Evolutionary conservation across 2,113 vertebrate species (phyloP).

Genomic region (Marmota flaviventris): DNA sequence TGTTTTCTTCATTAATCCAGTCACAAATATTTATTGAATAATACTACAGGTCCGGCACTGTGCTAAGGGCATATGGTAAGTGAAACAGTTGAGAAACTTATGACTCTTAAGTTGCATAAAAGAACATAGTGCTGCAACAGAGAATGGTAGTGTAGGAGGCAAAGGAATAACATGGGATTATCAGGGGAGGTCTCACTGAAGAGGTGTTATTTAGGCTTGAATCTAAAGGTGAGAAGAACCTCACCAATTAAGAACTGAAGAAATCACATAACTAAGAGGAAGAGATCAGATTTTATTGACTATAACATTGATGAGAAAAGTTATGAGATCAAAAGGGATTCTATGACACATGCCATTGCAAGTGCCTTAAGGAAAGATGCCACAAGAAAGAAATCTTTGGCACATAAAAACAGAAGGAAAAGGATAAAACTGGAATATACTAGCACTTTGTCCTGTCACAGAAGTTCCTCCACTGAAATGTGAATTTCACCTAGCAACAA

Average conservation of each 20-base stretch:
- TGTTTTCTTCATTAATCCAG: conserved; percentile 31
- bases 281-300: conserved; percentile 8
- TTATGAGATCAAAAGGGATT: conserved; percentile 36
- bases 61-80: not conserved
- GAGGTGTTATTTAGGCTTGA: conserved; percentile 5
- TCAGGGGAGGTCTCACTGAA: not conserved
- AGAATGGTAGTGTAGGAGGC: not conserved
- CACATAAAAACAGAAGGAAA: conserved; percentile 48
- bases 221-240: not conserved
- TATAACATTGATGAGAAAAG: conserved; percentile 33
- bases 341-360: not conserved
- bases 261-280: conserved; percentile 25
- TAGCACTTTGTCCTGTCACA: not conserved
- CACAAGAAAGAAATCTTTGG: conserved; percentile 37
- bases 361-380: conserved; percentile 29
- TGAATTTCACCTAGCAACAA: not conserved
- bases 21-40: conserved; percentile 6
- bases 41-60: not conserved
- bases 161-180: not conserved
- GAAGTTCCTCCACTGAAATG: not conserved
- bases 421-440: not conserved
- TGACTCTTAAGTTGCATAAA: not conserved
- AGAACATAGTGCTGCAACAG: not conserved
- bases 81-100: not conserved
- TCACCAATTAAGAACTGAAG: not conserved